phyloP scores from a whole-genome alignment of 2,113 vertebrate genomes.

The Bagarius yarrelli region DNA sequence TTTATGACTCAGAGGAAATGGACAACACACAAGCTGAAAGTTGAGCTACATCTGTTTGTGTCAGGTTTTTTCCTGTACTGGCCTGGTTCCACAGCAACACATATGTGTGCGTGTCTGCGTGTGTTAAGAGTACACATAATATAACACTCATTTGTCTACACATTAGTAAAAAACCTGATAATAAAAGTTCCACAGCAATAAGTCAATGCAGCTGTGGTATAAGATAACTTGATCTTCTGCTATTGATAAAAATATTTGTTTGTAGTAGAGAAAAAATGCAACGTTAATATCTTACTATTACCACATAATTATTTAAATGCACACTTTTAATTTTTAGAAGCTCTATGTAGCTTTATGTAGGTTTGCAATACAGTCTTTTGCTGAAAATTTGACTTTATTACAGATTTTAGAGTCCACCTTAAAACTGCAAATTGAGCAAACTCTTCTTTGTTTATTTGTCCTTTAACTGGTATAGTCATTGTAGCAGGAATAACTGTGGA shows the following conservation, averaged over 20 bases:
- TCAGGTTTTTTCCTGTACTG: neutral
- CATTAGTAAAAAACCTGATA: neutral
- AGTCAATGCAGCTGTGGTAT: neutral
- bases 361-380: neutral
- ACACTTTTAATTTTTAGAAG: neutral
- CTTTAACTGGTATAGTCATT: conserved; percentile 2
- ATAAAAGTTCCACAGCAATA: neutral
- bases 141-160: neutral
- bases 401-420: neutral
- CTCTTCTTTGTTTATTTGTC: neutral
- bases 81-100: neutral
- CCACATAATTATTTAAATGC: neutral
- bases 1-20: conserved; percentile 53
- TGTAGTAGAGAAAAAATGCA: neutral
- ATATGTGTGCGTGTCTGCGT: neutral
- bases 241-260: neutral
- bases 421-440: neutral
- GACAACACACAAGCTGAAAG: conserved; percentile 38
- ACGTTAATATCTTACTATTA: neutral
- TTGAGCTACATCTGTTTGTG: conserved; percentile 36
- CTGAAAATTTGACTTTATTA: neutral
- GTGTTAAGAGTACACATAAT: neutral
- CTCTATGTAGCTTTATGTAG: neutral
- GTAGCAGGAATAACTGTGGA: neutral
- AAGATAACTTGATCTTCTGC: neutral